A percentile compares a stretch with the other conserved stretches of the same genome.
Evolutionary conservation across 1,140 invertebrate genomes (phyloP).

Genomic region (Tetragonula clypearis): DNA sequence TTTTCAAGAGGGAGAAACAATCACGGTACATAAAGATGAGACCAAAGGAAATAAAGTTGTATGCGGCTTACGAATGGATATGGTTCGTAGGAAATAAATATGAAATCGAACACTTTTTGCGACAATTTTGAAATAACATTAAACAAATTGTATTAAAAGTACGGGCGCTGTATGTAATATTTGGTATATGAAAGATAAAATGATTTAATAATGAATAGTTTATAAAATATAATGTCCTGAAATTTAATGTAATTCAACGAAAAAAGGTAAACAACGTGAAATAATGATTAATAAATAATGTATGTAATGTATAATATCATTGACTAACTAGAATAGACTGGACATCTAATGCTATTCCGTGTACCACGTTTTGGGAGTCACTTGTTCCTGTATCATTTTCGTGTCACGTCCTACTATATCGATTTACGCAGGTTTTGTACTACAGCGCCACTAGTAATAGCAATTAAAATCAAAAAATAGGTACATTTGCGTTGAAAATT

Average conservation of each 20-base stretch:
- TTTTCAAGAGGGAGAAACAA: not conserved
- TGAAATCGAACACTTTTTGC: not conserved
- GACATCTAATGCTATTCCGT: too few species aligned
- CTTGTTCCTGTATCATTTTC: too few species aligned
- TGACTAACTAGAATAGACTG: too few species aligned
- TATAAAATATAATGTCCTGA: rapidly evolving
- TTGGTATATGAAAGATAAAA: too few species aligned
- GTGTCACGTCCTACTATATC: too few species aligned
- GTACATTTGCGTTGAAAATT: too few species aligned
- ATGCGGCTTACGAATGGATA: not conserved
- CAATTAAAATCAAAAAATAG: too few species aligned
- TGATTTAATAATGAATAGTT: not conserved
- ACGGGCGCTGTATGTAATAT: too few species aligned
- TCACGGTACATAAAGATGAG: not conserved
- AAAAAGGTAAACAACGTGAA: not conserved
- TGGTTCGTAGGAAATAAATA: not conserved
- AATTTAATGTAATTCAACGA: not conserved
- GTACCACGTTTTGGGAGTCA: too few species aligned
- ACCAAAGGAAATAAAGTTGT: not conserved
- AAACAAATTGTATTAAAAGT: not conserved
- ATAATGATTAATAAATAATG: too few species aligned
- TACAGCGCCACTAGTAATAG: too few species aligned
- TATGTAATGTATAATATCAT: not conserved
- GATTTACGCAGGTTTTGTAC: too few species aligned
- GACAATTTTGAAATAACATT: not conserved